These are phyloP conservation scores for Notiomystis cincta DNA, from an alignment of 2,113 vertebrate species.

Conservation along the genomic window DNA sequence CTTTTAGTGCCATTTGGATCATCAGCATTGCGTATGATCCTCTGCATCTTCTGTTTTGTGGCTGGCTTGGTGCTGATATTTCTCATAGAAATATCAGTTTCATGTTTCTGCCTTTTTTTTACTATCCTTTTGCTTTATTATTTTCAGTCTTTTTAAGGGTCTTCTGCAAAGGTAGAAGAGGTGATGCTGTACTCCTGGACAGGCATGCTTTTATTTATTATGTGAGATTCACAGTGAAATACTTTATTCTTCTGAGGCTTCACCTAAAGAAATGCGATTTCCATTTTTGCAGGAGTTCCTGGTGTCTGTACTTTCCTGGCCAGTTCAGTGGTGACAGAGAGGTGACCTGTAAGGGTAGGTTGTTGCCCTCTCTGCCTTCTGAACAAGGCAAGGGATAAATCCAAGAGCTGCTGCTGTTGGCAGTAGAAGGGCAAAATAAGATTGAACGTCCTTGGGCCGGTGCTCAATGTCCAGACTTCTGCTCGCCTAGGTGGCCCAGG, in stretches of 20 bases:
- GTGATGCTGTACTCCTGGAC: not conserved
- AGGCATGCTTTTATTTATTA: not conserved
- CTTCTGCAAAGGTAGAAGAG: not conserved
- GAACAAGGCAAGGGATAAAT: not conserved
- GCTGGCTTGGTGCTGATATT: not conserved
- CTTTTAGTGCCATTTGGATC: constrained; percentile 2
- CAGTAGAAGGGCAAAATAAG: not conserved
- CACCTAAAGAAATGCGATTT: not conserved
- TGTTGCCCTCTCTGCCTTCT: not conserved
- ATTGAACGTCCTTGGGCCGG: not conserved
- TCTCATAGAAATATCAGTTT: not conserved
- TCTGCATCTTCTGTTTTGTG: not conserved
- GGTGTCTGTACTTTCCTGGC: not conserved
- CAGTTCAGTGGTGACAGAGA: not conserved
- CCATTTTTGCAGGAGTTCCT: not conserved
- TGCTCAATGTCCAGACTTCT: not conserved
- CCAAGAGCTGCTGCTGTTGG: not conserved
- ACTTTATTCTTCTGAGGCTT: not conserved
- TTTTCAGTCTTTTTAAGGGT: not conserved
- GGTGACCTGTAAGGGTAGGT: no score
- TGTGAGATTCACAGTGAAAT: not conserved
- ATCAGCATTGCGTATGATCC: not conserved
- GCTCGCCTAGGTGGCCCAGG: not conserved
- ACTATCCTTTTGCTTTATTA: not conserved
- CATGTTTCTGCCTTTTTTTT: not conserved